phyloP scores from a whole-genome alignment of 2,888 invertebrate species.

The Callinectes sapidus region DNA sequence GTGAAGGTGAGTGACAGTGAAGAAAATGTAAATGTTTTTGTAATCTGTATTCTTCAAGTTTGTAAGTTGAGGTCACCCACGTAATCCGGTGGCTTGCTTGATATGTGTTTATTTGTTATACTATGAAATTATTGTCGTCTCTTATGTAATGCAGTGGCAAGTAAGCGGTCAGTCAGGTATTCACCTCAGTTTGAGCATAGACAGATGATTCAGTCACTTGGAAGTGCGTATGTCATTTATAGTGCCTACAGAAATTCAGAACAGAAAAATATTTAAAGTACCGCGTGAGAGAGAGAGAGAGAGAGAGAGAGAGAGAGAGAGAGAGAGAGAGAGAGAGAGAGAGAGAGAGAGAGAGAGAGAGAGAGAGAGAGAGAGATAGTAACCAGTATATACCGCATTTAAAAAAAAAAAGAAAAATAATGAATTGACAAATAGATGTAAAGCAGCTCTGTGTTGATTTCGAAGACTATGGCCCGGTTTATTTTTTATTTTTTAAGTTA shows the following conservation, averaged over 20 bases:
- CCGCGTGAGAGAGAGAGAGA: not conserved
- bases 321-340: too few relatives aligned
- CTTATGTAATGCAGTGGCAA: not conserved
- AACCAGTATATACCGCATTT: too few relatives aligned
- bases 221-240: not conserved
- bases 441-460: too few relatives aligned
- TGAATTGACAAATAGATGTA: too few relatives aligned
- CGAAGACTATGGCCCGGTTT: too few relatives aligned
- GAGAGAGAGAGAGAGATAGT: too few relatives aligned
- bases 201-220: not conserved
- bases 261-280: not conserved
- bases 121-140: not conserved
- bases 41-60: not conserved
- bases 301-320: too few relatives aligned
- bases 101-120: not conserved
- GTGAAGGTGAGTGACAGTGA: not conserved
- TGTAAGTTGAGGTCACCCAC: not conserved
- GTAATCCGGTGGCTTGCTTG: not conserved
- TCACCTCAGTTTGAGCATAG: not conserved
- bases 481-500: too few relatives aligned
- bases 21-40: not conserved
- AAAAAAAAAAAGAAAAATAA: too few relatives aligned
- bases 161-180: not conserved
- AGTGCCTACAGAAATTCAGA: not conserved
- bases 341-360: too few relatives aligned